Percentiles rank a stretch among this genome's conserved stretches.
Conservation (phyloP, 2,888 invertebrate genomes). For the Epistrophe grossulariae region DNA sequence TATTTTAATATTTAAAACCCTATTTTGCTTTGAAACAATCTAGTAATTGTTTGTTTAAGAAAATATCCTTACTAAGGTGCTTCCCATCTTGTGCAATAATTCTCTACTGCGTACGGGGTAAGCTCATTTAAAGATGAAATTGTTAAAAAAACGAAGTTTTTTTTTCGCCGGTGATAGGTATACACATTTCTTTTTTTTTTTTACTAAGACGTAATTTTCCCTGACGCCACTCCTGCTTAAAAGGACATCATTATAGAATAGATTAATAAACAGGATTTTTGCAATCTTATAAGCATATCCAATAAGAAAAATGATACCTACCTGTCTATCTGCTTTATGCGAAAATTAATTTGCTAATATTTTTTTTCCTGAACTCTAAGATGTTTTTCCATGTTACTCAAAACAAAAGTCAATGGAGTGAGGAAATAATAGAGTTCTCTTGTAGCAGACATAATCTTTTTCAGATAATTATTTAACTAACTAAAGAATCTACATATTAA, state of each 20-base stretch:
- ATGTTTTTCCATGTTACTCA: neutral
- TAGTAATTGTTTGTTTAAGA: neutral
- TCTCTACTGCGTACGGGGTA: slow-evolving; percentile 26
- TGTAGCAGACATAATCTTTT: neutral
- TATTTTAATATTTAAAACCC: no score
- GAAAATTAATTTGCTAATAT: neutral
- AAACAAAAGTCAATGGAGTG: neutral
- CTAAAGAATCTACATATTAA: neutral
- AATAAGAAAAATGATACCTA: neutral
- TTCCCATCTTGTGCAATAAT: slow-evolving; percentile 36
- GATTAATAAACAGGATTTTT: slow-evolving; percentile 4
- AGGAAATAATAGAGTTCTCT: neutral
- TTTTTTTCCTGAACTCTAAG: neutral
- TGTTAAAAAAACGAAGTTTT: neutral
- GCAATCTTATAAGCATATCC: neutral
- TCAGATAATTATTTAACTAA: neutral
- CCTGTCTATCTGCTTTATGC: neutral
- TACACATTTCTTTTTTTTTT: neutral
- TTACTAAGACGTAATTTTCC: slow-evolving; percentile 17
- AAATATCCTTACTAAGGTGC: neutral
- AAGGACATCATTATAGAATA: neutral
- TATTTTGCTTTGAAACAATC: neutral
- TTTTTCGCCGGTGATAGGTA: slow-evolving; percentile 25
- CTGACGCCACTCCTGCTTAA: neutral
- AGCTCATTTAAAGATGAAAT: slow-evolving; percentile 5